These are phyloP conservation scores for Todiramphus chloris DNA, from an alignment of 2,113 vertebrate genomes.

Conservation along the genomic window DNA sequence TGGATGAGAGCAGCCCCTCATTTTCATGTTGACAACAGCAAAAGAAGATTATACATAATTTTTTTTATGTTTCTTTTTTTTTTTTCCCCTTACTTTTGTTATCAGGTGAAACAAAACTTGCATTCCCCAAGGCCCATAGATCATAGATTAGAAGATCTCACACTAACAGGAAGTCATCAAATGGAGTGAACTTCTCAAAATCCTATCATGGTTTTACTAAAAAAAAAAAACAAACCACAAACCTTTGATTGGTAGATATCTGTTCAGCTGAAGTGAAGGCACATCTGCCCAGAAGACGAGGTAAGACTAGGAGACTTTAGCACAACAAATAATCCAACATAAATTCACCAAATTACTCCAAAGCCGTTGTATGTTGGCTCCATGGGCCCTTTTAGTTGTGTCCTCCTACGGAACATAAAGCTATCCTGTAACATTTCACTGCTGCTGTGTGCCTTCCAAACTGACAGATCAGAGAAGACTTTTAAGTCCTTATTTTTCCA, in stretches of 20 bases:
- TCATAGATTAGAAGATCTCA: not conserved
- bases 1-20: not conserved
- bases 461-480: not conserved
- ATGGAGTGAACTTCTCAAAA: not conserved
- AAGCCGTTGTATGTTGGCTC: not conserved
- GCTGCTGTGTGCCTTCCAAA: not conserved
- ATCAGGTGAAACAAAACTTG: not conserved
- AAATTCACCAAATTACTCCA: not conserved
- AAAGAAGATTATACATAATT: not conserved
- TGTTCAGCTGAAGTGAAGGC: not conserved
- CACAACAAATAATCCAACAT: not conserved
- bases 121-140: not conserved
- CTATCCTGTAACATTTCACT: not conserved
- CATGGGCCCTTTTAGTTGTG: not conserved
- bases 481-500: not conserved
- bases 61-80: not conserved
- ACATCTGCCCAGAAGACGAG: not conserved
- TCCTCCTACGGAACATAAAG: not conserved
- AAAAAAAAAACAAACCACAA: not conserved
- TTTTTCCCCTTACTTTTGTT: not conserved
- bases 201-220: not conserved
- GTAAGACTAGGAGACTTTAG: not conserved
- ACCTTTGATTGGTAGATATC: not conserved
- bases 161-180: not conserved
- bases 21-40: not conserved